Percentiles rank a stretch among this genome's conserved stretches.
phyloP scores from a whole-genome alignment of 2,113 vertebrate species.

The Tachysurus fulvidraco region DNA sequence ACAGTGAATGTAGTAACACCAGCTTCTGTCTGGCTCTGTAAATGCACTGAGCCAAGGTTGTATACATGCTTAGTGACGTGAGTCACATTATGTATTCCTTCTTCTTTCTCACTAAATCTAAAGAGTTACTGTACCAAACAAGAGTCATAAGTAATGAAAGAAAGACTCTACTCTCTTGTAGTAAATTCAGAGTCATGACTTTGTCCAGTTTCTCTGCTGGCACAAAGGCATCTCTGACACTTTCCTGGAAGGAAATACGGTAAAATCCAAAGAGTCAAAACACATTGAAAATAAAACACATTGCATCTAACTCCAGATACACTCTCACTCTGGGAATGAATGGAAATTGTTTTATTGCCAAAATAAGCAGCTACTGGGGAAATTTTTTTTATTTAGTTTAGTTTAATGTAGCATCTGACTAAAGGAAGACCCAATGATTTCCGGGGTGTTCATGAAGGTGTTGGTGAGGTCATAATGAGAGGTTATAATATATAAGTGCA shows the following conservation, averaged over 20 bases:
- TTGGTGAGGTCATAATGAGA: not conserved
- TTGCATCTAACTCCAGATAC: not conserved
- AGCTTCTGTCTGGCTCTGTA: not conserved
- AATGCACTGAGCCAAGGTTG: not conserved
- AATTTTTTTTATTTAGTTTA: not conserved
- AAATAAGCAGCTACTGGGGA: slow-evolving; percentile 8
- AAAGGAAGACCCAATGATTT: not conserved
- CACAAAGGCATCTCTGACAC: slow-evolving; percentile 54
- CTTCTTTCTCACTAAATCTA: not conserved
- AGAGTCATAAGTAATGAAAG: not conserved
- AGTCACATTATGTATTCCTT: slow-evolving; percentile 8
- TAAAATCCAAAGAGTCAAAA: slow-evolving; percentile 52
- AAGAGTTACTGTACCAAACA: not conserved
- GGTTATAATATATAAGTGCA: not conserved
- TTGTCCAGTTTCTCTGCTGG: slow-evolving; percentile 12
- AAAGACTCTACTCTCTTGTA: not conserved
- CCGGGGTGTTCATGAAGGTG: not conserved
- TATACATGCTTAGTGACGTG: not conserved
- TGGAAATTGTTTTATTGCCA: slow-evolving; percentile 37
- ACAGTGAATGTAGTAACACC: not conserved
- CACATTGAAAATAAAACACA: not conserved
- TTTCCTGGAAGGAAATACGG: slow-evolving; percentile 68
- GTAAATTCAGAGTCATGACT: slow-evolving; percentile 50
- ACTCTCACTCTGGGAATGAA: slow-evolving; percentile 36
- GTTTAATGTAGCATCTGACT: not conserved